Evolutionary conservation across 1,140 invertebrate species (phyloP).

Genomic region (Ceratina japonica): DNA sequence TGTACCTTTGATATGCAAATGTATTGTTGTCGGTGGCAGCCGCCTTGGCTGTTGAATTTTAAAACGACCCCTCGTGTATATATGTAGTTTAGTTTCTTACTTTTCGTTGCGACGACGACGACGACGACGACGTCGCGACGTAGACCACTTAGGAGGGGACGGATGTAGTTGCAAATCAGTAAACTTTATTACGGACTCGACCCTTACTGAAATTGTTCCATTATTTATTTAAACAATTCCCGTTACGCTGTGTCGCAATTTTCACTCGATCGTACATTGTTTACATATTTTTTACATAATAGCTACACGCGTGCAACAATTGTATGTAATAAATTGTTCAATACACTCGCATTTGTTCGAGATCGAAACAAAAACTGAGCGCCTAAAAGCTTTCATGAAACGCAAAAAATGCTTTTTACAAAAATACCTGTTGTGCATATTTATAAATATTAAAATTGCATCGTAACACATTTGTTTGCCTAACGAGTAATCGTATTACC

Average conservation of each 20-base stretch:
- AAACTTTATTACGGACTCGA: constrained; percentile 1
- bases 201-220: neutral
- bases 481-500: too few species aligned
- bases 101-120: constrained; percentile 9
- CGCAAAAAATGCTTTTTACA: too few species aligned
- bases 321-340: too few species aligned
- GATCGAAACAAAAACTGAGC: too few species aligned
- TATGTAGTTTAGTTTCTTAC: constrained; percentile 29
- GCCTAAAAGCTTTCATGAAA: too few species aligned
- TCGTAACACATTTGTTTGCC: too few species aligned
- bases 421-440: too few species aligned
- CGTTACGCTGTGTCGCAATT: neutral
- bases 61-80: constrained; percentile 11
- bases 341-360: too few species aligned
- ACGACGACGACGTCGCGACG: neutral
- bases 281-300: neutral
- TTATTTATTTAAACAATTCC: constrained; percentile 27
- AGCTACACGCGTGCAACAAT: too few species aligned
- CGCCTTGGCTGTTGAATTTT: constrained; percentile 47
- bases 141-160: constrained; percentile 40
- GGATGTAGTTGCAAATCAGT: constrained; percentile 25
- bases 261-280: neutral
- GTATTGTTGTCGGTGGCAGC: constrained; percentile 39
- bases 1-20: constrained; percentile 55
- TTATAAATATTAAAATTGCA: too few species aligned